These are phyloP conservation scores for Rallus crepitans DNA, from an alignment of 2,797 vertebrate species.

Conservation along the genomic window DNA sequence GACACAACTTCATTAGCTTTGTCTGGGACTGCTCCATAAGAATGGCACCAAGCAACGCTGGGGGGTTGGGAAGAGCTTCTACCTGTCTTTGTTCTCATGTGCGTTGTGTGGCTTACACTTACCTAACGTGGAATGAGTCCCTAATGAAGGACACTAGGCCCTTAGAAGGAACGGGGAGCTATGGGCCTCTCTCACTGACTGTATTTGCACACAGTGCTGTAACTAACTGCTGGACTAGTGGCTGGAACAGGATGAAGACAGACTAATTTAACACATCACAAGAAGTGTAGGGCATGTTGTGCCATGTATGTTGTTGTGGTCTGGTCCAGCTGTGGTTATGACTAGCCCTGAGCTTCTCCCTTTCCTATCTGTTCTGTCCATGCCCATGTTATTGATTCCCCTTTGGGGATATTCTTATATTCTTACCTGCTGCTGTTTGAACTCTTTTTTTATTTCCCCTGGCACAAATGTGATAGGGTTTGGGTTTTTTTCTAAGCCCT, in stretches of 20 bases:
- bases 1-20: neutral
- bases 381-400: neutral
- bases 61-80: neutral
- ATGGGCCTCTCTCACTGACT: neutral
- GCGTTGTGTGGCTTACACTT: neutral
- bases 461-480: neutral
- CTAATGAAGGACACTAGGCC: neutral
- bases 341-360: neutral
- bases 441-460: neutral
- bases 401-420: neutral
- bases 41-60: neutral
- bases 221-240: neutral
- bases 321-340: neutral
- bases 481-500: neutral
- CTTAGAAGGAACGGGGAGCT: neutral
- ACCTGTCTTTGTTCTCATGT: neutral
- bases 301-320: neutral
- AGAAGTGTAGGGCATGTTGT: neutral
- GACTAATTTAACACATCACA: neutral
- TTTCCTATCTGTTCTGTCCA: neutral
- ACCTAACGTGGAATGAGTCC: neutral
- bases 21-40: neutral
- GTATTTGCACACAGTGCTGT: neutral
- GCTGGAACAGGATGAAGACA: neutral
- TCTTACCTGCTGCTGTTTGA: constrained; percentile 2